These are phyloP conservation scores for Sinhomidia bicolor DNA, from an alignment of 2,888 invertebrate species.

Conservation along the genomic window DNA sequence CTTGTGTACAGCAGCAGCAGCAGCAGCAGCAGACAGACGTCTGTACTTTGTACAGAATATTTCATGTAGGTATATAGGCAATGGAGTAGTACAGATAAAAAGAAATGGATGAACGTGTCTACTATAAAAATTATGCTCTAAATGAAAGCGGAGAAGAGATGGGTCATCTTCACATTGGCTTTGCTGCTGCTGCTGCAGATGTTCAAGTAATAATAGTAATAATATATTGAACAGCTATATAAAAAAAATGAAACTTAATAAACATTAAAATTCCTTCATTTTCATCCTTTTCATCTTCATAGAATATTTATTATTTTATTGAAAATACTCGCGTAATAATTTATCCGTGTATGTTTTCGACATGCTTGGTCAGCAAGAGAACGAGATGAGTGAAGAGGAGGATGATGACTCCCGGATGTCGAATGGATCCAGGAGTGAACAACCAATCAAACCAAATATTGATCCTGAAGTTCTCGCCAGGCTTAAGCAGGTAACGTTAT, in stretches of 20 bases:
- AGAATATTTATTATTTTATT: background rate
- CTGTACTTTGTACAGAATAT: background rate
- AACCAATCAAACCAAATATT: conserved; percentile 78
- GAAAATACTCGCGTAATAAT: background rate
- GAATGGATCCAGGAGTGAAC: conserved; percentile 79
- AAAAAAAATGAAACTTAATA: conserved; percentile 22
- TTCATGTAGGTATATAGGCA: background rate
- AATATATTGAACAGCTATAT: conserved; percentile 11
- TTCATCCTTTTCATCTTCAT: background rate
- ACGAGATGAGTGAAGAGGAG: conserved; percentile 79
- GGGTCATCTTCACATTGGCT: conserved; percentile 21
- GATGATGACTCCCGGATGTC: conserved; percentile 80
- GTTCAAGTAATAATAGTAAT: conserved; percentile 54
- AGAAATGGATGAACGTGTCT: background rate
- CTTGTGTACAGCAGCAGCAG: background rate
- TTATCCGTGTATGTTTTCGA: background rate
- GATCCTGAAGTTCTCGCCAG: conserved; percentile 80
- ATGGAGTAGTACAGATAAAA: no score
- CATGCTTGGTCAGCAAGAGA: conserved; percentile 78
- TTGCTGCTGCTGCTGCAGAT: no score
- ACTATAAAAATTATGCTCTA: background rate
- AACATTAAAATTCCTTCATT: conserved; percentile 22
- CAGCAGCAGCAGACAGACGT: background rate
- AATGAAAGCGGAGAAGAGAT: conserved; percentile 35
- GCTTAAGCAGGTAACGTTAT: conserved; percentile 78